A percentile compares a stretch with the other conserved stretches of the same genome.
Conservation (phyloP, 92 coral and sea anemone species). For the Parazoanthus atlanticus region DNA sequence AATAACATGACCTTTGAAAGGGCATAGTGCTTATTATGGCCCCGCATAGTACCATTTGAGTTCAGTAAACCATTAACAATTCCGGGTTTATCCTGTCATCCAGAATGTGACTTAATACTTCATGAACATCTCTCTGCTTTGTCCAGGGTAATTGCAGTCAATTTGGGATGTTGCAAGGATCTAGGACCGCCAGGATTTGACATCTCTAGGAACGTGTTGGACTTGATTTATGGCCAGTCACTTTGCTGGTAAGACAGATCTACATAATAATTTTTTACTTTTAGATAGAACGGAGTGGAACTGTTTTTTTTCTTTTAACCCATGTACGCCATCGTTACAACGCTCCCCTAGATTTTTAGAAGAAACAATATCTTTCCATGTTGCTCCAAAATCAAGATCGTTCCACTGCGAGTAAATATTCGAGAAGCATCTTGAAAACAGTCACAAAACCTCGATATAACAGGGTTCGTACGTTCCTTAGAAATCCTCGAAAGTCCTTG, state of each 20-base stretch:
- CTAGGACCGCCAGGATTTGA: slow-evolving; percentile 95
- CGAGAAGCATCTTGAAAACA: no score
- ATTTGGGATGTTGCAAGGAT: slow-evolving; percentile 73
- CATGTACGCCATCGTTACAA: neutral
- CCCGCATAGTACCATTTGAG: neutral
- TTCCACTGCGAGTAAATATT: neutral
- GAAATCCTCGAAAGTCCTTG: no score
- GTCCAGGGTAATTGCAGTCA: slow-evolving; percentile 66
- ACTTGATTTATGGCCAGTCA: slow-evolving; percentile 87
- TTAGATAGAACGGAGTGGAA: neutral
- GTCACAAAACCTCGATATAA: no score
- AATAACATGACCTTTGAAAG: no score
- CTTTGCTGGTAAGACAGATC: slow-evolving; percentile 81
- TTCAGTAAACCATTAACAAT: no score
- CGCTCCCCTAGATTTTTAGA: neutral
- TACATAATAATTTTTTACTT: neutral
- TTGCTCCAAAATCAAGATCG: neutral
- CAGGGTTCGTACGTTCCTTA: no score
- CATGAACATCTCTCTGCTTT: neutral
- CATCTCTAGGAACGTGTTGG: slow-evolving; percentile 97
- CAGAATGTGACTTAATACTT: neutral
- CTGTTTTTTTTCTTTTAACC: neutral
- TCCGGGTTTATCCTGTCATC: neutral
- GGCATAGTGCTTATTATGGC: no score
- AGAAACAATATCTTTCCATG: neutral